Evolutionary conservation across 2,888 invertebrate species (phyloP), one percentile per base, ranked within the genome.

Genomic region (Rotaria magnacalcarata): DNA sequence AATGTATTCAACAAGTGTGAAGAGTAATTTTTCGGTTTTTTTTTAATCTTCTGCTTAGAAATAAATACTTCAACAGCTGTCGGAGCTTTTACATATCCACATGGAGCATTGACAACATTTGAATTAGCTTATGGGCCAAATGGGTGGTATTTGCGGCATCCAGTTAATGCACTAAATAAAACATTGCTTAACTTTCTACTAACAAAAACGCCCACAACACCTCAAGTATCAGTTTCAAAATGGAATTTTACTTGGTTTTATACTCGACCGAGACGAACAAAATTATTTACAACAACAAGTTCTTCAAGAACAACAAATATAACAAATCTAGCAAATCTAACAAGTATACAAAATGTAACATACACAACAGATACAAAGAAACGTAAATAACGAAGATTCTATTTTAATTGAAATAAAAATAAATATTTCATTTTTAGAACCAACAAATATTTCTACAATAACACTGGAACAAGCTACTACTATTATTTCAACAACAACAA

Each of bases 171-270:
- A 80, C 47, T 43, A 11, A 43, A 11, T 24, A 24, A 41, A 21
- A 43, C 47, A 24, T 1, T 8, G 47, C 2, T 19, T 2, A 8
- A 10, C 6, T 24, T 80, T 7, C 3, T 47, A 21, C 24, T 8
- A 47, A 41, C 8, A 52, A 52, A 8, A 52, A 52, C 52, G 14
- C 3, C 43, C 19, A 47, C 75, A 43, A 43, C 47, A 43, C 10
- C 27, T 41, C 75, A 4, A 80, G 34, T 47, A 41, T 11, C 75
- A 43, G 6, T 47, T 24, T 6, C 10, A 21, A 80, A 80, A 41
- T 80, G 75, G 75, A 80, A 80, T 47, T 80, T 47, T 47, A 80
- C 75, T 11, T 80, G 75, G 75, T 24, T 34, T 47, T 24, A 47
- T 80, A 21, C 21, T 8, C 10, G 24, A 24, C 7, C 67, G 34